Evolutionary conservation across 2,888 invertebrate genomes (phyloP), one percentile per base, ranked within the genome.

Genomic region (Drosophila meridiana): DNA sequence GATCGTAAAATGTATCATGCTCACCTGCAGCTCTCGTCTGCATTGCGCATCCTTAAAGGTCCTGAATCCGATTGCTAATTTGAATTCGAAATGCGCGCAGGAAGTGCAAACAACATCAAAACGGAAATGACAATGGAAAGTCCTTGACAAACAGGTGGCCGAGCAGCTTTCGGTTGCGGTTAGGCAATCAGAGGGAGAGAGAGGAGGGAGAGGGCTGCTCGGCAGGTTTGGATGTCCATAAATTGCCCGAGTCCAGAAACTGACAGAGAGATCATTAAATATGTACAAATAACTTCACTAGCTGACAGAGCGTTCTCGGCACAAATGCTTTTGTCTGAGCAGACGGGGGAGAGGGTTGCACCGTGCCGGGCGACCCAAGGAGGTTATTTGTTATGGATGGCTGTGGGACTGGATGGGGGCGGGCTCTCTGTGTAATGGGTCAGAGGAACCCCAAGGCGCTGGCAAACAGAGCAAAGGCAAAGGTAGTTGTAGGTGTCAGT

Each of bases 231-330:
- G 32, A 34, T 14, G 60, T 7, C 42, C 58, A 45, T 50, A 60
- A 60, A 60, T 60, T 60, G 40, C 50, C 52, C 50, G 20, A 40
- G 60, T 50, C 60, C 50, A 50, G 28, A 30, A 50, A 26, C 50
- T 50, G 50, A 60, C 60, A 50, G 47, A 43, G 53, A 70, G 69
- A 68, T 78, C 82, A 83, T 82, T 75, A 83, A 83, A 83, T 76
- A 83, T 83, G 78, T 78, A 78, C 67, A 78, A 81, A 83, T 81
- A 83, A 73, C 68, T 83, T 73, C 53, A 78, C 69, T 76, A 66
- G 62, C 62, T 48, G 60, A 60, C 62, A 61, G 60, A 80, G 65
- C 56, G 38, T 38, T 56, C 56, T 13, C 40, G 66, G 68, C 65
- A n/a, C 69, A 78, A 82, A 82, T 82, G 76, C 76, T 53, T 76